These are phyloP conservation scores for Dasypolia templi DNA, from an alignment of 2,888 invertebrate species.

Conservation along the genomic window DNA sequence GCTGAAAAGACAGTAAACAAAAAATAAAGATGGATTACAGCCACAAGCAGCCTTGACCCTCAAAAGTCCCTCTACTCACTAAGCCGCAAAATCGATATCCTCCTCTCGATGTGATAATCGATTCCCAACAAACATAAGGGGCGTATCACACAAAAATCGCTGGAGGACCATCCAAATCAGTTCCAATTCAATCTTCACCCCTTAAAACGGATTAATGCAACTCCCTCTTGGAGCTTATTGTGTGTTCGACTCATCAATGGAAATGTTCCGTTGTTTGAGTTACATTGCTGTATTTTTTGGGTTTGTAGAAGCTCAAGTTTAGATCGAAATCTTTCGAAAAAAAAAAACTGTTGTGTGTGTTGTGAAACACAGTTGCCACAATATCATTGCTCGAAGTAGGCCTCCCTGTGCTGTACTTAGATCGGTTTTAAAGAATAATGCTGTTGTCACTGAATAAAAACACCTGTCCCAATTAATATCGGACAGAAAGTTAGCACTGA, in stretches of 20 bases:
- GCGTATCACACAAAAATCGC: conserved; percentile 72
- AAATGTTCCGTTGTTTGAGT: conserved; percentile 23
- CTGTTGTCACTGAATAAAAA: too few species aligned
- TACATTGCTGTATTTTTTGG: conserved; percentile 69
- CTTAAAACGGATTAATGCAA: conserved; percentile 76
- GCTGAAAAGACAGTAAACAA: background rate
- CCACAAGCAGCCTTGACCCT: conserved; percentile 40
- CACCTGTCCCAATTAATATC: too few species aligned
- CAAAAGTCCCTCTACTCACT: conserved; percentile 1
- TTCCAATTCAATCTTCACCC: conserved; percentile 81
- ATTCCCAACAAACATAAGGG: conserved; percentile 69
- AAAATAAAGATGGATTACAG: too few species aligned
- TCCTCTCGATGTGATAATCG: conserved; percentile 67
- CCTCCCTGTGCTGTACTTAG: too few species aligned
- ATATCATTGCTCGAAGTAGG: too few species aligned
- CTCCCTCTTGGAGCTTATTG: conserved; percentile 68
- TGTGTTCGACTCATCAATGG: conserved; percentile 41
- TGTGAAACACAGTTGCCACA: too few species aligned
- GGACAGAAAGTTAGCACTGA: too few species aligned
- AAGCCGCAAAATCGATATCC: conserved; percentile 55
- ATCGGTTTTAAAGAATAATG: too few species aligned
- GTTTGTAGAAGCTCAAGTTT: too few species aligned
- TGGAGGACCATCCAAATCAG: conserved; percentile 79
- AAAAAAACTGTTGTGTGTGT: too few species aligned
- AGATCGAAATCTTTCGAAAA: too few species aligned